These are phyloP conservation scores for Myotis pilosus DNA, from an alignment of 2,797 vertebrate species.

Conservation along the genomic window DNA sequence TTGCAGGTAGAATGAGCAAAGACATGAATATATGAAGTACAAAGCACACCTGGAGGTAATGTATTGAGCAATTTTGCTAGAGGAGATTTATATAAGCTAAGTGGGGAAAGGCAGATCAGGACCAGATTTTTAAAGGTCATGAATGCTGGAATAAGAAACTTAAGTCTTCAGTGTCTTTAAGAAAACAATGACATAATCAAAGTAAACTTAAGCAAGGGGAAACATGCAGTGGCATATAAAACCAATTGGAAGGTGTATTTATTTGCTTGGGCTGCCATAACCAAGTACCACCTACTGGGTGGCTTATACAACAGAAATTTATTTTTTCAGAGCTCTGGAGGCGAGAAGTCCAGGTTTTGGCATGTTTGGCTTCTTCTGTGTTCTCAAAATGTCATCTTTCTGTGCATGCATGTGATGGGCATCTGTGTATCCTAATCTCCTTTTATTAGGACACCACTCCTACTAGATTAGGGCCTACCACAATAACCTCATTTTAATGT, in stretches of 20 bases:
- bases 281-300: neutral
- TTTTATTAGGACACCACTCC: neutral
- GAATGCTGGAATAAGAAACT: neutral
- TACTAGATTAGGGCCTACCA: neutral
- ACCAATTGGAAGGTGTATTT: neutral
- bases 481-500: neutral
- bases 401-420: neutral
- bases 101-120: neutral
- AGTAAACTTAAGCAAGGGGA: neutral
- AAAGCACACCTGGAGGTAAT: neutral
- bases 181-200: neutral
- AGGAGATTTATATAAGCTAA: neutral
- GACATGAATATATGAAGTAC: neutral
- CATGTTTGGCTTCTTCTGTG: neutral
- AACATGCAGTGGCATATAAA: neutral
- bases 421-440: neutral
- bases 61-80: neutral
- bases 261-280: neutral
- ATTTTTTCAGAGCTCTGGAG: neutral
- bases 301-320: neutral
- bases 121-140: neutral
- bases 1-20: neutral
- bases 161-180: neutral
- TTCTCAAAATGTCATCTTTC: neutral
- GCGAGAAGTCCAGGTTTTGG: neutral